phyloP scores from a whole-genome alignment of 2,888 invertebrate species.

The Sycophila texana region DNA sequence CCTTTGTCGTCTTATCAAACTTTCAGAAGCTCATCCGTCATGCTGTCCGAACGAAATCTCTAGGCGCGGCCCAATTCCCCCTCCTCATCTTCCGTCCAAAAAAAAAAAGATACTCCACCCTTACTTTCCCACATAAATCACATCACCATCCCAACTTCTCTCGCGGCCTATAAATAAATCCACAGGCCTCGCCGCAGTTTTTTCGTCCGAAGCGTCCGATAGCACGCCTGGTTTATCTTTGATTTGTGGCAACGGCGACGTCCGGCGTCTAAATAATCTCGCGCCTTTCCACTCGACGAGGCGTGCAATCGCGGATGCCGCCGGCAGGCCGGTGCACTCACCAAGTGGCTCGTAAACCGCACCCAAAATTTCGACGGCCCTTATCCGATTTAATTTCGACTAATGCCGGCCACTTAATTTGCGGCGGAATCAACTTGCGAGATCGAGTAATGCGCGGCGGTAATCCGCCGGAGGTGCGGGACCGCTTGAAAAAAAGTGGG shows the following conservation, averaged over 20 bases:
- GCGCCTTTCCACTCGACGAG: slow-evolving; percentile 36
- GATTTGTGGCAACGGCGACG: slow-evolving; percentile 28
- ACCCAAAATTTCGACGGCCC: not conserved
- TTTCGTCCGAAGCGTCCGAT: not conserved
- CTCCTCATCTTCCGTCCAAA: too few relatives aligned
- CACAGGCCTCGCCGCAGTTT: not conserved
- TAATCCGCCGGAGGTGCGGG: not conserved
- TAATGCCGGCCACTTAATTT: slow-evolving; percentile 13
- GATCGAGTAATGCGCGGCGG: slow-evolving; percentile 48
- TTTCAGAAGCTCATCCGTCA: too few relatives aligned
- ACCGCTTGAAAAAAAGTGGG: too few relatives aligned
- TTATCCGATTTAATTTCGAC: slow-evolving; percentile 55
- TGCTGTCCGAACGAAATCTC: too few relatives aligned
- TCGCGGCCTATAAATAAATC: slow-evolving; percentile 28
- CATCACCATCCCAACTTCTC: slow-evolving; percentile 3
- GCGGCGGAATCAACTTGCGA: slow-evolving; percentile 46
- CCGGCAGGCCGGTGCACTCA: too few relatives aligned
- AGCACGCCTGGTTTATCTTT: slow-evolving; percentile 28
- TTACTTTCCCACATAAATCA: slow-evolving; percentile 26
- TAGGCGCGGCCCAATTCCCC: too few relatives aligned
- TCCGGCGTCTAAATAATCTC: slow-evolving; percentile 31
- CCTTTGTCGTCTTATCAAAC: not conserved
- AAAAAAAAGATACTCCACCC: slow-evolving; percentile 12
- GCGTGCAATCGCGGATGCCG: not conserved
- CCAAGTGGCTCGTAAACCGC: too few relatives aligned